Evolutionary conservation across 2,888 invertebrate genomes (phyloP), one percentile per base, ranked within the genome.

Genomic region (Nipponacmea schrenckii): DNA sequence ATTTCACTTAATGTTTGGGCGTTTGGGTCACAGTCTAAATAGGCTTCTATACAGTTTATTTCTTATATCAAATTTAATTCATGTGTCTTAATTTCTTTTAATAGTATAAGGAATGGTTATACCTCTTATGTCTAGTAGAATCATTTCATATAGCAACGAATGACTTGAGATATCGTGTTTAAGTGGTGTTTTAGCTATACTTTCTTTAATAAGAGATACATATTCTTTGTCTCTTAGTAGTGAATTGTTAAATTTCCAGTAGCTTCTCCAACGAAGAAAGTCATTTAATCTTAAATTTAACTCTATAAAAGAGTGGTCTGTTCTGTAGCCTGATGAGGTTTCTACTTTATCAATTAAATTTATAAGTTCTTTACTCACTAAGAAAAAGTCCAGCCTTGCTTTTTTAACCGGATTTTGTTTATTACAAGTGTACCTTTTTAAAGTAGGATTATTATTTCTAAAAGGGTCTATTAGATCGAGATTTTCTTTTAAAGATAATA

Each of bases 241-340:
- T 15, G 67, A 67, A 15, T 67, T 67, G 48, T 71, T 63, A 39
- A 67, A 71, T 46, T 71, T 71, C 71, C 71, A 71, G 48, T 67
- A 71, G 14, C 71, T 67, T 45, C 62, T 71, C 24, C 46, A 50
- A 26, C 46, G 27, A 10, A 15, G 45, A 8, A 67, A 45, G 14
- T 70, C 15, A 31, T 15, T 20, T 31, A 66, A 39, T 70, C 39
- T 70, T 50, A 70, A 12, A 17, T 45, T 27, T 15, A 70, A 3
- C 4, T 56, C 26, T 15, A 67, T 67, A 62, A 27, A 15, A 10
- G 67, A 71, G 46, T 71, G 67, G 64, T 67, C 67, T 14, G 71
- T 67, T 27, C 31, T 56, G 31, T 62, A 71, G 7, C 71, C 62
- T 62, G 71, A 56, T 67, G 39, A 14, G 8, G 65, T 70, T 31